phyloP scores from a whole-genome alignment of 1,140 invertebrate genomes.

The roundworm (Caenorhabditis elegans) region WBcel235 BX284605.5:10528001-10528500 shows the following conservation, averaged over 20 bases:
- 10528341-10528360: slow-evolving; percentile 80
- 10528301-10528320: slow-evolving; percentile 88
- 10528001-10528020: slow-evolving; percentile 73
- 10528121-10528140: slow-evolving; percentile 73
- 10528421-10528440: too few relatives aligned
- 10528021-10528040: slow-evolving; percentile 69
- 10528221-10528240: slow-evolving; percentile 70
- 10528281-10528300: slow-evolving; percentile 76
- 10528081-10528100: slow-evolving; percentile 80
- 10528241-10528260: slow-evolving; percentile 80
- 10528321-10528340: slow-evolving; percentile 74
- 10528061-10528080: slow-evolving; percentile 82
- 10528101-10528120: slow-evolving; percentile 77
- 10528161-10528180: too few relatives aligned
- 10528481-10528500: too few relatives aligned
- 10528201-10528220: too few relatives aligned
- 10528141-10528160: neutral
- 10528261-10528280: slow-evolving; percentile 76
- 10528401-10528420: too few relatives aligned
- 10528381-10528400: slow-evolving; percentile 57
- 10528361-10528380: slow-evolving; percentile 71
- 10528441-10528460: too few relatives aligned
- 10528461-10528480: too few relatives aligned
- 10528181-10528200: too few relatives aligned
- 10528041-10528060: slow-evolving; percentile 68